A percentile compares a stretch with the other conserved stretches of the same genome.
These are phyloP conservation scores for Neolamprologus sp. DNA, from an alignment of 2,113 vertebrate species.

Conservation along the genomic window DNA sequence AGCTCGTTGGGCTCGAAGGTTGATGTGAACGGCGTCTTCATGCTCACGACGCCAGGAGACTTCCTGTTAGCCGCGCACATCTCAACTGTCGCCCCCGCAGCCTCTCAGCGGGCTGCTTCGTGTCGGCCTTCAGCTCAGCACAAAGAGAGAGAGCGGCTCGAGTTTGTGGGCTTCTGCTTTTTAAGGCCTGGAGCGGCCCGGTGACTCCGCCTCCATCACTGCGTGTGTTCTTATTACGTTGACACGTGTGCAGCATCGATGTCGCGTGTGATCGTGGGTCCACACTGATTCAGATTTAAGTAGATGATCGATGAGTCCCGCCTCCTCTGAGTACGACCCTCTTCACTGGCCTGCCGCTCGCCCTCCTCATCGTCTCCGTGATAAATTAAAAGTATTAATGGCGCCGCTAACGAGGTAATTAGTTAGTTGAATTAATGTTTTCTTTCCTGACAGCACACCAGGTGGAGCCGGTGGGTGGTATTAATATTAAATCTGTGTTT, in stretches of 20 bases:
- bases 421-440: background rate
- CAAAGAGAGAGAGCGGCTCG: fast-evolving
- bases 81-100: background rate
- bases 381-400: background rate
- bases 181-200: background rate
- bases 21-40: background rate
- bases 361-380: background rate
- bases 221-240: fast-evolving
- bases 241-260: fast-evolving
- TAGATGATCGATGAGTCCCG: background rate
- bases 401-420: background rate
- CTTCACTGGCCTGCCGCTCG: background rate
- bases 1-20: background rate
- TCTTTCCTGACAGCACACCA: background rate
- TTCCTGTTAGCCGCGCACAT: background rate
- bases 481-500: background rate
- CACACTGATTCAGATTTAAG: background rate
- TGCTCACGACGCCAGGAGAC: background rate
- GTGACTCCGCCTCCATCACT: background rate
- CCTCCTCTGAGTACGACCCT: background rate
- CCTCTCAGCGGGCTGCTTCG: background rate
- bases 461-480: background rate
- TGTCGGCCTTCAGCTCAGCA: background rate
- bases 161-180: background rate
- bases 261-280: background rate